Conservation (phyloP, 2,888 invertebrate species). For the Quadroppia sp. region DNA sequence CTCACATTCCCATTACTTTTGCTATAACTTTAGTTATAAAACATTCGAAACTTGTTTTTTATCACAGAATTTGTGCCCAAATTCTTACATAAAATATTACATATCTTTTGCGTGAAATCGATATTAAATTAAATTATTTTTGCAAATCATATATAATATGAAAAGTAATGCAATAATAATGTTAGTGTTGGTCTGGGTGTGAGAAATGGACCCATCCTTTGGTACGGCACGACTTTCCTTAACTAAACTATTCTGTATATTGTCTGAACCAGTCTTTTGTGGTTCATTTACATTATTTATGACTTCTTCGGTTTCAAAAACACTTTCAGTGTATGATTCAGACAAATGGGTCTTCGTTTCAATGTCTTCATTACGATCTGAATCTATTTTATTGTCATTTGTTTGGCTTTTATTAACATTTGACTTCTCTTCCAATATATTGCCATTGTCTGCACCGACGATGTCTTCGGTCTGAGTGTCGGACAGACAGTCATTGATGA, state of each 20-base stretch:
- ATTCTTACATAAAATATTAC: not conserved
- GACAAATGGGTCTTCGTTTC: not conserved
- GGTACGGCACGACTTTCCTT: not conserved
- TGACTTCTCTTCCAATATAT: not conserved
- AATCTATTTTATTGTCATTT: not conserved
- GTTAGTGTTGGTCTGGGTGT: not conserved
- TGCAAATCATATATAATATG: not conserved
- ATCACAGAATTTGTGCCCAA: conserved; percentile 18
- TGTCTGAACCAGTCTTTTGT: not conserved
- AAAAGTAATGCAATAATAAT: not conserved
- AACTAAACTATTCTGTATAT: not conserved
- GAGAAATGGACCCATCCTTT: not conserved
- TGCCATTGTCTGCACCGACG: not conserved
- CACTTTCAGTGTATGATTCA: not conserved
- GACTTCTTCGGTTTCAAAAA: not conserved
- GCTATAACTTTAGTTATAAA: not conserved
- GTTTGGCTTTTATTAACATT: not conserved
- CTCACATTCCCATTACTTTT: not conserved
- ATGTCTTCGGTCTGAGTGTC: not conserved
- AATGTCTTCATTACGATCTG: not conserved
- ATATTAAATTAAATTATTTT: conserved; percentile 3
- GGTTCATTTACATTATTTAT: not conserved
- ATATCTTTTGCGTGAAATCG: not conserved
- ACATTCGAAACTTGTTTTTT: not conserved
- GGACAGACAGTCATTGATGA: not conserved